Conservation (phyloP, 1,140 invertebrate species). For the Mactra quadrangularis region DNA sequence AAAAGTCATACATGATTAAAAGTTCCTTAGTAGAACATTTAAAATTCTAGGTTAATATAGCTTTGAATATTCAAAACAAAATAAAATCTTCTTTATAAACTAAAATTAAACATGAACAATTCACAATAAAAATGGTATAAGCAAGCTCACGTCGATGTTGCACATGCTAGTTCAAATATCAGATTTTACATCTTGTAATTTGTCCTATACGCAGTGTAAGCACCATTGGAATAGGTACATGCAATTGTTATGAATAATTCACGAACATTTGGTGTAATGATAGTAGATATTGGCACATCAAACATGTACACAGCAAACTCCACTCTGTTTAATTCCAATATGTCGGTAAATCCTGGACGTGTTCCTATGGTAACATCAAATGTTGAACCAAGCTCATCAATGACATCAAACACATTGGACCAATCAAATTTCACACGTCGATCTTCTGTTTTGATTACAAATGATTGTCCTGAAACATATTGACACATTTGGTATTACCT, state of each 20-base stretch:
- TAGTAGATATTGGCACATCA: background rate
- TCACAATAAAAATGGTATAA: no score
- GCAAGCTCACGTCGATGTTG: no score
- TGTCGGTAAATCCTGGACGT: constrained; percentile 24
- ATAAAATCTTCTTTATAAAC: no score
- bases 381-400: background rate
- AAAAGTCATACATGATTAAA: no score
- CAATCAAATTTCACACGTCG: constrained; percentile 4
- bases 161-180: no score
- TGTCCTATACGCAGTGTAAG: constrained; percentile 10
- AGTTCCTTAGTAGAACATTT: no score
- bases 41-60: no score
- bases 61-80: no score
- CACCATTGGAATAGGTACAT: constrained; percentile 16
- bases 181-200: no score
- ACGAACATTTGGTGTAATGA: constrained; percentile 8
- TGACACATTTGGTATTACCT: no score
- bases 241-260: constrained; percentile 18
- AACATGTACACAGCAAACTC: background rate
- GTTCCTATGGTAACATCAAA: constrained; percentile 17
- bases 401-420: constrained; percentile 4
- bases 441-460: background rate
- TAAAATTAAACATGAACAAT: no score
- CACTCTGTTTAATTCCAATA: background rate
- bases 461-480: constrained; percentile 14